A percentile compares a stretch with the other conserved stretches of the same genome.
Evolutionary conservation across 2,113 vertebrate genomes (phyloP).

Genomic region (Gulo gulo): DNA sequence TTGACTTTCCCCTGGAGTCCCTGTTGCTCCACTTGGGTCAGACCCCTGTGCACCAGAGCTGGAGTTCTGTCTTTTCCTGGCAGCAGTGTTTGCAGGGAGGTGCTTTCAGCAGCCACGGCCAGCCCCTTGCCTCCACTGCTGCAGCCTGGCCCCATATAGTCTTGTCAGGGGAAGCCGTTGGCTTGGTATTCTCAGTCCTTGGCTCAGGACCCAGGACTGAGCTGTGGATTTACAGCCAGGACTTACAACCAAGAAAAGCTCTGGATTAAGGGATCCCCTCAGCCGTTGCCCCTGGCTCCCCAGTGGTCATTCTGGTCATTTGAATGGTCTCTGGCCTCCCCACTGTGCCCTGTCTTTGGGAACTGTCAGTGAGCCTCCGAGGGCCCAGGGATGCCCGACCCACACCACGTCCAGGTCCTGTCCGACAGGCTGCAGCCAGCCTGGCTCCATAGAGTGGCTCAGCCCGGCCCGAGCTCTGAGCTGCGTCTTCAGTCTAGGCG

Average conservation of each 20-base stretch:
- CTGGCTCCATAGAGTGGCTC: neutral
- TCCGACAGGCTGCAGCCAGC: neutral
- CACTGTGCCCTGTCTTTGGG: neutral
- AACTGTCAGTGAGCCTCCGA: neutral
- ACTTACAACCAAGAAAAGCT: neutral
- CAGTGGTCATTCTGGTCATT: neutral
- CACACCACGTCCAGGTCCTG: neutral
- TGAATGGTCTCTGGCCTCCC: neutral
- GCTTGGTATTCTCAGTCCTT: neutral
- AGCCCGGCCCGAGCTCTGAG: neutral
- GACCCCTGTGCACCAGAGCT: neutral
- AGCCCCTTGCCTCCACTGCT: fast-evolving
- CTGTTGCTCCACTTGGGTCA: neutral
- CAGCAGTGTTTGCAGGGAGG: neutral
- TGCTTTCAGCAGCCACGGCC: neutral
- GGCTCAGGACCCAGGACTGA: neutral
- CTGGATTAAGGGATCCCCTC: neutral
- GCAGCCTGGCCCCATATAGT: fast-evolving
- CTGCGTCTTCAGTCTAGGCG: fast-evolving
- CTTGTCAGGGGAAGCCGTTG: neutral
- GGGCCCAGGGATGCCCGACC: neutral
- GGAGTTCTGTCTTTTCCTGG: neutral
- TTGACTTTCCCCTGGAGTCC: neutral
- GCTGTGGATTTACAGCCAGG: neutral
- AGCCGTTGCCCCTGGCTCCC: neutral